Evolutionary conservation across 2,888 invertebrate genomes (phyloP).

Genomic region (Baronia brevicornis): DNA sequence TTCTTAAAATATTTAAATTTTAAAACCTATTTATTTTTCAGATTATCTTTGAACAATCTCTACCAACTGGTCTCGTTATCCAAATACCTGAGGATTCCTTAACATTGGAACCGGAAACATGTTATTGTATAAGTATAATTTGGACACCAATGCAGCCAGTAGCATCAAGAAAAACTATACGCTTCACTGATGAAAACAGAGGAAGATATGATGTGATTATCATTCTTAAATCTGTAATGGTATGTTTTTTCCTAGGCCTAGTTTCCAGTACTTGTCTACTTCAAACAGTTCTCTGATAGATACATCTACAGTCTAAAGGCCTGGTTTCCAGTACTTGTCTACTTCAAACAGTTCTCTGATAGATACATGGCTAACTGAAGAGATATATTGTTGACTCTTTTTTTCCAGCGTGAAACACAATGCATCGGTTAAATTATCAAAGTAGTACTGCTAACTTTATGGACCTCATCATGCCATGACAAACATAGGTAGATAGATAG

Average conservation of each 20-base stretch:
- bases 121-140: slow-evolving; percentile 70
- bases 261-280: too few relatives aligned
- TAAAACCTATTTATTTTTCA: too few relatives aligned
- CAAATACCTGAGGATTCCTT: slow-evolving; percentile 73
- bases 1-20: too few relatives aligned
- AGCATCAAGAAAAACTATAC: slow-evolving; percentile 77
- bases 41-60: slow-evolving; percentile 52
- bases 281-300: too few relatives aligned
- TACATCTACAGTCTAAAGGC: too few relatives aligned
- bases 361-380: neutral
- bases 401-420: too few relatives aligned
- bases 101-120: slow-evolving; percentile 69
- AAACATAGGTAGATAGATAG: too few relatives aligned
- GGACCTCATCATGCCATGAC: too few relatives aligned
- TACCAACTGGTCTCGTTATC: slow-evolving; percentile 75
- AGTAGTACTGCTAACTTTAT: too few relatives aligned
- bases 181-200: slow-evolving; percentile 78
- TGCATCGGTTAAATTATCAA: too few relatives aligned
- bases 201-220: slow-evolving; percentile 80
- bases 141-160: slow-evolving; percentile 79
- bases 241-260: slow-evolving; percentile 32
- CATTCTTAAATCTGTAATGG: slow-evolving; percentile 75
- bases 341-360: neutral
- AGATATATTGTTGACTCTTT: neutral
- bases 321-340: too few relatives aligned